Percentiles rank a stretch among this genome's conserved stretches.
Conservation (phyloP, 2,113 vertebrate species). For the Clinocottus analis region DNA sequence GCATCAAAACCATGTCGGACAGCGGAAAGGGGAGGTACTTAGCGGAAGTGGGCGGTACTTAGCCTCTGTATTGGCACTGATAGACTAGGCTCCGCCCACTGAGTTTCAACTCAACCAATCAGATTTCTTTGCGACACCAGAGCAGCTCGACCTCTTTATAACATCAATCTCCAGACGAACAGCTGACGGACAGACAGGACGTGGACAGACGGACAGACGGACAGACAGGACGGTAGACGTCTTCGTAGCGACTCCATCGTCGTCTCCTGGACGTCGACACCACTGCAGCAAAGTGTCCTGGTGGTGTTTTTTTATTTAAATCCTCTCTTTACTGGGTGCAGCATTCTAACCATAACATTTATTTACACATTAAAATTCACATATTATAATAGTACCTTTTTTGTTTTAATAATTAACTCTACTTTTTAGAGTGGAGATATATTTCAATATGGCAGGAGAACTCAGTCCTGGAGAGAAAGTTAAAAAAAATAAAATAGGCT, state of each 20-base stretch:
- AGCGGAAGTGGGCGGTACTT: background rate
- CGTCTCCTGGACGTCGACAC: constrained; percentile 51
- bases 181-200: background rate
- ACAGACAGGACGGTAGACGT: constrained; percentile 73
- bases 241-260: constrained; percentile 40
- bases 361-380: constrained; percentile 77
- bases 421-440: constrained; percentile 61
- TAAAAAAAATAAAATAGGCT: constrained; percentile 35
- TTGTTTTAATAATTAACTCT: constrained; percentile 61
- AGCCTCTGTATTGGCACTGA: background rate
- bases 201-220: background rate
- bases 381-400: constrained; percentile 73
- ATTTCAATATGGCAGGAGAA: constrained; percentile 79
- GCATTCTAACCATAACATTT: constrained; percentile 52
- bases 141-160: background rate
- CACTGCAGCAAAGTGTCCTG: constrained; percentile 63
- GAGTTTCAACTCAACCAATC: constrained; percentile 17
- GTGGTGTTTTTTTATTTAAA: constrained; percentile 1
- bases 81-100: constrained; percentile 21
- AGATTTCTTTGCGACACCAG: background rate
- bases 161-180: background rate
- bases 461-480: constrained; percentile 64
- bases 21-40: background rate
- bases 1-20: too few species aligned
- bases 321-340: constrained; percentile 45